phyloP scores from a whole-genome alignment of 1,140 invertebrate genomes.

The Macrobrachium rosenbergii region DNA sequence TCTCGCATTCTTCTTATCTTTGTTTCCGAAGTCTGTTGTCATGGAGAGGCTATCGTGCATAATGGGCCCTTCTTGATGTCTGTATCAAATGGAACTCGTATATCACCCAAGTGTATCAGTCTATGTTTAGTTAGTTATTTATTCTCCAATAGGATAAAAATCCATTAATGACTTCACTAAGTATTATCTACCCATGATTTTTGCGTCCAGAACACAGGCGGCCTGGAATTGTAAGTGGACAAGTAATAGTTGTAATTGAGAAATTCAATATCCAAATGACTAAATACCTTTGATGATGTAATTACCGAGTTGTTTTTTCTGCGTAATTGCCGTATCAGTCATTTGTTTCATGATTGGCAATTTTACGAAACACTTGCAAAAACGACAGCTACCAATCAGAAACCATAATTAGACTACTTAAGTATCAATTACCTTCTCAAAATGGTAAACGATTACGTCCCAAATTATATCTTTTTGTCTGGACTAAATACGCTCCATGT shows the following conservation, averaged over 20 bases:
- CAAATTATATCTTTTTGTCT: slow-evolving; percentile 45
- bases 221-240: too few species aligned
- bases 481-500: slow-evolving; percentile 39
- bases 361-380: slow-evolving; percentile 45
- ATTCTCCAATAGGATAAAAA: not conserved
- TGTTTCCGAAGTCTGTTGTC: too few species aligned
- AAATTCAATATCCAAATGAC: slow-evolving; percentile 44
- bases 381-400: slow-evolving; percentile 54
- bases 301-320: slow-evolving; percentile 46
- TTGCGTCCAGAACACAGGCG: too few species aligned
- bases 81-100: too few species aligned
- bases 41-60: too few species aligned
- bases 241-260: slow-evolving; percentile 8
- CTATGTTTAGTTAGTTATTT: not conserved
- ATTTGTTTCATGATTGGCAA: slow-evolving; percentile 36
- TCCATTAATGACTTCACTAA: too few species aligned
- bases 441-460: slow-evolving; percentile 42
- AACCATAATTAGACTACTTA: slow-evolving; percentile 52
- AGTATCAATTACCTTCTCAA: slow-evolving; percentile 54
- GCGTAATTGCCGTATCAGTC: not conserved
- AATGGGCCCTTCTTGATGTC: too few species aligned
- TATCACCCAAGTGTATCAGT: too few species aligned
- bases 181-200: too few species aligned
- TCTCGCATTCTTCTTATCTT: too few species aligned
- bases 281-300: slow-evolving; percentile 45